Base-by-base conservation (phyloP, 2,888 invertebrate species). In the Chrysomela aeneicollis region DNA sequence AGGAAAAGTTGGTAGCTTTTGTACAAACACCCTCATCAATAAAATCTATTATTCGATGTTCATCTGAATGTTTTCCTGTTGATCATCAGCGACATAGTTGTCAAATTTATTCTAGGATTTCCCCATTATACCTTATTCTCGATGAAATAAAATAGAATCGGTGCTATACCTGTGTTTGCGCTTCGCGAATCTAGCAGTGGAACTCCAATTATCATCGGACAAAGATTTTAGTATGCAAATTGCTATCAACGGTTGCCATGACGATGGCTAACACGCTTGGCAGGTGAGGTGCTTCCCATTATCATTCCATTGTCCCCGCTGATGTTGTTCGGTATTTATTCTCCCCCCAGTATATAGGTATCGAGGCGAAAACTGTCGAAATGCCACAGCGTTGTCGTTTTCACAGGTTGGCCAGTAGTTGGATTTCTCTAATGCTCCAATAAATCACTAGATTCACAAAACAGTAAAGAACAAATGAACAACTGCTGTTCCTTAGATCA, bases 221-320 rank as follows among this genome's bases (percentile, higher is more conserved):
- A 77, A 78, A 77, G 77, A 75, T 77, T 77, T 77, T 77, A 78
- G 75, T 75, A 78, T 78, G 78, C 76, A 78, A 78, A 78, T 78
- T 78, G 77, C 72, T 72, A 75, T 76, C 76, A 77, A 72, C 67
- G 49, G 71, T 78, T 75, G 73, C 77, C 72, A 74, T 75, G 74
- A 73, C 67, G 70, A 76, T 74, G 73, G 68, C 75, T 75, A 72
- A 71, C 76, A 74, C 73, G 74, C 75, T 72, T 73, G 72, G 72
- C 78, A 78, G 78, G 75, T 77, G 75, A 77, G 76, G 79, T 77
- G 77, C 77, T 74, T 69, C 68, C 73, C 74, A 74, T 79, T 78
- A 81, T 80, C 79, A 80, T 78, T 77, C 79, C 74, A 81, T 81
- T 81, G 80, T 80, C 79, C 77, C 75, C 64, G 67, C 73, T 73